Conservation (phyloP, 53 echinoderm and acorn worm species). For the Mesocentrotus franciscanus region DNA sequence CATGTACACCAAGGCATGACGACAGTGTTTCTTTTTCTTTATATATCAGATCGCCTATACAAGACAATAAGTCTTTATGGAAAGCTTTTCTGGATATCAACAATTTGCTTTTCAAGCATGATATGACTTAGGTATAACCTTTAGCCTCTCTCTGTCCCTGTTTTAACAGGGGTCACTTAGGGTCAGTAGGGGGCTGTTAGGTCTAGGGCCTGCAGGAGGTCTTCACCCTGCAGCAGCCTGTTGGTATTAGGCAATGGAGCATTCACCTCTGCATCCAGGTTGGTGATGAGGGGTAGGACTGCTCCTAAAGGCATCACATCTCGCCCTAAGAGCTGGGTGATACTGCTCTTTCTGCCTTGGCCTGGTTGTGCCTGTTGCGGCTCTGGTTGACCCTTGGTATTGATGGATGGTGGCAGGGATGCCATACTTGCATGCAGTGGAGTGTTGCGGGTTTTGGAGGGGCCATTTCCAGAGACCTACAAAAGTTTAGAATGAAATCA, state of each 20-base stretch:
- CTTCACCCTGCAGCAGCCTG: slow-evolving; percentile 87
- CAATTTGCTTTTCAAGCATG: not conserved
- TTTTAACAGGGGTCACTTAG: not conserved
- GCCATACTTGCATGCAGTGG: not conserved
- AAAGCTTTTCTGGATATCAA: not conserved
- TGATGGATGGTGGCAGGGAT: not conserved
- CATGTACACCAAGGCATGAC: not conserved
- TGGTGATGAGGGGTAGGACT: slow-evolving; percentile 77
- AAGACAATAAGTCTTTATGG: not conserved
- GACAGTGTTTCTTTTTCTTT: not conserved
- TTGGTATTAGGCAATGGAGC: slow-evolving; percentile 74
- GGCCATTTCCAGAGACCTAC: slow-evolving; percentile 16
- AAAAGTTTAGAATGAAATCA: not conserved
- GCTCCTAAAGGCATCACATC: slow-evolving; percentile 29
- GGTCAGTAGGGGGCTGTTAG: slow-evolving; percentile 32
- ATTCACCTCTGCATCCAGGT: slow-evolving; percentile 86
- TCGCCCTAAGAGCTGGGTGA: slow-evolving; percentile 54
- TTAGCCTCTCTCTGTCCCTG: not conserved
- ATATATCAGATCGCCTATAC: not conserved
- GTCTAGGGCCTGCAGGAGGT: slow-evolving; percentile 82
- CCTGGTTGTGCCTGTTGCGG: not conserved
- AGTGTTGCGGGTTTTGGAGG: not conserved
- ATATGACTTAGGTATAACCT: not conserved
- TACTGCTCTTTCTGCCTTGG: slow-evolving; percentile 44
- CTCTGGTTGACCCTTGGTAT: not conserved